Evolutionary conservation across 2,797 vertebrate species (phyloP), one percentile per base, ranked within the genome.

Genomic region (Phaenicophaeus curvirostris): DNA sequence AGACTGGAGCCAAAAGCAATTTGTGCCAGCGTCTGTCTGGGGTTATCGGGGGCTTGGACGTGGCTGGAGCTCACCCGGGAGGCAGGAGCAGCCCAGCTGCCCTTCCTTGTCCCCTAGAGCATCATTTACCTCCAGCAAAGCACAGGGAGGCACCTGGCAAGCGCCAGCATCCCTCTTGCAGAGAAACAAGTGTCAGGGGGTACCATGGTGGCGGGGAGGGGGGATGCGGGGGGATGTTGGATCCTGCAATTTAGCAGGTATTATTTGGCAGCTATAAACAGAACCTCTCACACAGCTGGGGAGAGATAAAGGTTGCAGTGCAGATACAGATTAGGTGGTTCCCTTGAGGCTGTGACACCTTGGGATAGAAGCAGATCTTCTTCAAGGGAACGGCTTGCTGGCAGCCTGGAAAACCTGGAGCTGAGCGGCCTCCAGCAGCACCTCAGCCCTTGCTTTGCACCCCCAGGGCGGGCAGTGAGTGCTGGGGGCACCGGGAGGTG

Each of bases 291-390:
- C 61, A n/a, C 93, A 88, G 91, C 71, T 48, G 0, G 83, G 90
- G 88, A 95, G 94, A 95, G 94, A 96, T 89, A 94, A 96, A 96
- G 96, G 96, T 95, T 94, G 95, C 95, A 71, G 96, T 61, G 84
- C 92, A 96, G 95, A 90, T 93, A 94, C 88, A 90, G 96, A 96
- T 96, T 92, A 96, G 93, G 92, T 90, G 91, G 94, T 87, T 96
- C 96, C 96, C 96, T 96, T 79, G 94, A 95, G 95, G 92, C 93
- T 93, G 94, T 91, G 95, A 95, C 95, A 96, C 94, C 96, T 95
- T 95, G 90, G 93, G 94, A 95, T 93, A 88, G 92, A 96, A 87
- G 93, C 90, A 92, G 94, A 96, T 94, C 95, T 76, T 95, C 89
- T 94, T 95, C 94, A 93, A 95, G 95, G 93, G 93, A 94, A 93